Evolutionary conservation across 2,113 vertebrate genomes (phyloP), one percentile per base, ranked within the genome.

Genomic region (Myotis yumanensis): DNA sequence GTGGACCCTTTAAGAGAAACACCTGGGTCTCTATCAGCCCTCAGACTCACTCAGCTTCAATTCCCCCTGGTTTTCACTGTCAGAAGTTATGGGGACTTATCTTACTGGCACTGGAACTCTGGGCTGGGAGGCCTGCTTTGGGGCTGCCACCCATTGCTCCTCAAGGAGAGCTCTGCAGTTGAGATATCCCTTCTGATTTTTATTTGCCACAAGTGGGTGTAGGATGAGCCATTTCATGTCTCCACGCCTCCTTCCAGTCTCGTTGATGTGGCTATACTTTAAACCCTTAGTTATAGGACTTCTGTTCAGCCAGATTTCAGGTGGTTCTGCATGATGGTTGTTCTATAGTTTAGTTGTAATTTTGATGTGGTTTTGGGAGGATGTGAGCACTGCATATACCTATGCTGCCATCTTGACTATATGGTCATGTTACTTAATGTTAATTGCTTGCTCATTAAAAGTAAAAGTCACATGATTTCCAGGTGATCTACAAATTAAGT

Each of bases 371-470:
- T 40, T 72, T 35, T 72, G 69, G 69, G 69, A 72, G 11, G 35
- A 25, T 23, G 35, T 72, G 69, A 72, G 35, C 37, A 72, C 35
- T 6, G 2, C 22, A 40, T 40, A 40, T 72, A 40, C 69, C 35
- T 72, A 40, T 37, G 22, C 20, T 11, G 5, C 20, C 11, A 71
- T 12, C 35, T 23, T 40, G 35, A 71, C 69, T 12, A 5, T 25
- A 40, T 40, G 20, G 69, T 40, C 35, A 72, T 22, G 37, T 51
- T 88, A 66, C 14, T 83, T 66, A n/a, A 23, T 25, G 11, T 17
- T 51, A 54, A 72, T n/a, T 91, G n/a, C 52, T 71, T 51, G 16
- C 25, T 91, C 52, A 23, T 37, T 91, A 86, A 91, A 91, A 93
- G 59, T 68, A 52, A 66, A 90, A 84, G 32, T 35, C 23, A 35